These are phyloP conservation scores for Xyrauchen texanus DNA, from an alignment of 2,113 vertebrate genomes.

Conservation along the genomic window DNA sequence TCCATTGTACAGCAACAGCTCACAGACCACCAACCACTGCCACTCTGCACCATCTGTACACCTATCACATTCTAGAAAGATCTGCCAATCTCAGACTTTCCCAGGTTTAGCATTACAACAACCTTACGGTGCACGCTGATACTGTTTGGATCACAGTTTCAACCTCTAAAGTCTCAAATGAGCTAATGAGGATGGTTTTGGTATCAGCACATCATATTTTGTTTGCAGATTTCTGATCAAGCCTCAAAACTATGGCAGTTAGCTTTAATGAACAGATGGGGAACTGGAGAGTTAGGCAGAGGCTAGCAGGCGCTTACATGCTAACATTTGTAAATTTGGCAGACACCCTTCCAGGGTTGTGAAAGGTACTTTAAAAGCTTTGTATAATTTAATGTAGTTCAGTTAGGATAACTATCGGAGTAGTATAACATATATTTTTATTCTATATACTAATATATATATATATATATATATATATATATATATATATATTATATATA, in stretches of 20 bases:
- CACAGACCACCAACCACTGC: conserved; percentile 11
- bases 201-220: conserved; percentile 23
- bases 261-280: conserved; percentile 15
- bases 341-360: background rate
- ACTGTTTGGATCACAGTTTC: no score
- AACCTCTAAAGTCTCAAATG: background rate
- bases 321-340: no score
- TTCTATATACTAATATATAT: no score
- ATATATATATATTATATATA: no score
- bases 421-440: no score
- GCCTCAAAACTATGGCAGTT: background rate
- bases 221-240: background rate
- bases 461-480: no score
- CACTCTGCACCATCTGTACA: conserved; percentile 41
- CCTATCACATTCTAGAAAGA: conserved; percentile 39
- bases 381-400: no score
- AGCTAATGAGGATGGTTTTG: conserved; percentile 16
- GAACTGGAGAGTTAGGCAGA: conserved; percentile 13
- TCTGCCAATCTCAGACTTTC: conserved; percentile 23
- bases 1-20: conserved; percentile 36
- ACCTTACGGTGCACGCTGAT: conserved; percentile 10
- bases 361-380: background rate
- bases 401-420: no score
- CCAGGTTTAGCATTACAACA: conserved; percentile 29
- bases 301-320: conserved; percentile 1